Conservation (phyloP, 2,888 invertebrate species). For the Papilio protenor region DNA sequence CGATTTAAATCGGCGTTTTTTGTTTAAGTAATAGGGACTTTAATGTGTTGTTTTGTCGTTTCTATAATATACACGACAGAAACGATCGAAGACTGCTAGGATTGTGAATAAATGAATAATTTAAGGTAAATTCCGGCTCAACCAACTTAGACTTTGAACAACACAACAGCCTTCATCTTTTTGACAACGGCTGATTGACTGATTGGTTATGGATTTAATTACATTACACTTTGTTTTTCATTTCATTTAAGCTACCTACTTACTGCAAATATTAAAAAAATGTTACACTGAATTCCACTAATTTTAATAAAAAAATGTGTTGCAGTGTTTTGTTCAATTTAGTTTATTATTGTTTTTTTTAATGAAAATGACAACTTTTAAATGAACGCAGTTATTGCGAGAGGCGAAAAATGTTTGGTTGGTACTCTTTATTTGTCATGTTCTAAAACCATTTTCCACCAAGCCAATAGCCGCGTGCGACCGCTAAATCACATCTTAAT, state of each 20-base stretch:
- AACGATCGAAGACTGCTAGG: slow-evolving; percentile 6
- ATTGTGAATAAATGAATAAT: slow-evolving; percentile 11
- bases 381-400: not conserved
- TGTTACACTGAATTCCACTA: not conserved
- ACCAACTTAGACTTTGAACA: slow-evolving; percentile 14
- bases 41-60: not conserved
- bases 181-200: not conserved
- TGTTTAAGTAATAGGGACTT: not conserved
- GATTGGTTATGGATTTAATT: not conserved
- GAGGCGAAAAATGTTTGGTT: not conserved
- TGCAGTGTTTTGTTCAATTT: not conserved
- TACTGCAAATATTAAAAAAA: not conserved
- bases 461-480: not conserved
- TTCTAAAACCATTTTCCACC: not conserved
- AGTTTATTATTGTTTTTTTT: not conserved
- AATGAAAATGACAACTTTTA: not conserved
- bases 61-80: slow-evolving; percentile 4
- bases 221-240: not conserved
- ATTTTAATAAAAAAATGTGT: not conserved
- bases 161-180: not conserved
- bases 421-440: not conserved
- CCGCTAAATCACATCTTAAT: not conserved
- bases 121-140: slow-evolving; percentile 15
- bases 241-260: not conserved
- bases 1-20: not conserved